phyloP scores from a whole-genome alignment of 2,113 vertebrate genomes.

The Chaetodon trifascialis region DNA sequence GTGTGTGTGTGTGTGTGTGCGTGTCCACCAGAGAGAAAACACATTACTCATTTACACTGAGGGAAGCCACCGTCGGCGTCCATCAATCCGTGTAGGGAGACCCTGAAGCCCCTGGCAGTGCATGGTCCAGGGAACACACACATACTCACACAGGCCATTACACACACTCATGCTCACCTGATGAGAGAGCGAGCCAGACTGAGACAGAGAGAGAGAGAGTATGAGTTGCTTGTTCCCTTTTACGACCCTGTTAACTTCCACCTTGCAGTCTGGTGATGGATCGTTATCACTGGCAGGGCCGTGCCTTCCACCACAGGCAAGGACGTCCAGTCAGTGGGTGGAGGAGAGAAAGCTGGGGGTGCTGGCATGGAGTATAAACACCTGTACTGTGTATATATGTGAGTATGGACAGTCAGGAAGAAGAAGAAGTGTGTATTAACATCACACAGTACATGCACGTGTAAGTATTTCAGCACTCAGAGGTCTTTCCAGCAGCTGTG shows the following conservation, averaged over 20 bases:
- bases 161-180: constrained; percentile 41
- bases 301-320: constrained; percentile 60
- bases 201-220: constrained; percentile 1
- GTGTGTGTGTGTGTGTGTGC: constrained; percentile 28
- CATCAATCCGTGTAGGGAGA: constrained; percentile 57
- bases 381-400: not conserved
- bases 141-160: constrained; percentile 45
- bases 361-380: not conserved
- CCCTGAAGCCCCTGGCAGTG: constrained; percentile 46
- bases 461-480: not conserved
- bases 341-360: constrained; percentile 23
- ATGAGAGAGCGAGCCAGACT: not conserved
- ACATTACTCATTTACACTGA: constrained; percentile 68
- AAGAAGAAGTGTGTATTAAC: not conserved
- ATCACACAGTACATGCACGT: not conserved
- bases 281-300: constrained; percentile 47
- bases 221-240: constrained; percentile 43
- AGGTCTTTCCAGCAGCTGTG: constrained; percentile 5
- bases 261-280: constrained; percentile 62
- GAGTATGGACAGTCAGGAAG: not conserved
- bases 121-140: constrained; percentile 49
- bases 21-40: constrained; percentile 54
- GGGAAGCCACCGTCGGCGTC: constrained; percentile 64
- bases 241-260: constrained; percentile 50
- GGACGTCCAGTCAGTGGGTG: constrained; percentile 42